These are phyloP conservation scores for Cheumatopsyche charites DNA, from an alignment of 1,140 invertebrate genomes.

Conservation along the genomic window DNA sequence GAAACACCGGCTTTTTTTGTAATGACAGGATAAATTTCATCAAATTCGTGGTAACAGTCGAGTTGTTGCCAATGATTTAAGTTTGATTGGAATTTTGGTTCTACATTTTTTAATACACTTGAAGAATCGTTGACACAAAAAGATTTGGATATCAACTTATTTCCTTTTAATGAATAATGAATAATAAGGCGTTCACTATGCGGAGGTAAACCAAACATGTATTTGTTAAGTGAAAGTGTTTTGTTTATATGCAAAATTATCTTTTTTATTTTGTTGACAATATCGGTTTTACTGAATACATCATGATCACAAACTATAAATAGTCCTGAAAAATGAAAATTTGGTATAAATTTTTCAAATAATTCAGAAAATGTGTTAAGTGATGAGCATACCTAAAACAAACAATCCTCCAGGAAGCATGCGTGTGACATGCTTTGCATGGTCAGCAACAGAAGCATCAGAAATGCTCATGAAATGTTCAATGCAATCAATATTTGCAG, in stretches of 20 bases:
- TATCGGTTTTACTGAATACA: constrained; percentile 63
- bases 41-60: constrained; percentile 72
- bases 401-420: constrained; percentile 84
- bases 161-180: constrained; percentile 60
- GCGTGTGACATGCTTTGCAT: constrained; percentile 74
- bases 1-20: constrained; percentile 63
- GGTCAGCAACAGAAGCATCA: constrained; percentile 70
- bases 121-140: constrained; percentile 29
- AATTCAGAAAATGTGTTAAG: too few relatives aligned
- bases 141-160: constrained; percentile 50
- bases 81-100: constrained; percentile 70
- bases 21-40: constrained; percentile 68
- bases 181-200: constrained; percentile 60
- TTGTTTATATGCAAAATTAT: constrained; percentile 64
- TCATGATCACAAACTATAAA: constrained; percentile 67
- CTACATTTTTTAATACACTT: constrained; percentile 59
- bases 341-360: too few relatives aligned
- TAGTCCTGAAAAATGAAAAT: constrained; percentile 66
- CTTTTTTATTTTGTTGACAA: constrained; percentile 62
- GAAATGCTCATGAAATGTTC: constrained; percentile 53
- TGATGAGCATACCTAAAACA: constrained; percentile 74
- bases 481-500: background rate
- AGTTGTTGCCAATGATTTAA: constrained; percentile 71
- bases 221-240: constrained; percentile 62
- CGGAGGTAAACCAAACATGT: constrained; percentile 63